Percentiles rank a stretch among this genome's conserved stretches.
These are phyloP conservation scores for Sinotaia quadrata DNA, from an alignment of 2,888 invertebrate species.

Conservation along the genomic window DNA sequence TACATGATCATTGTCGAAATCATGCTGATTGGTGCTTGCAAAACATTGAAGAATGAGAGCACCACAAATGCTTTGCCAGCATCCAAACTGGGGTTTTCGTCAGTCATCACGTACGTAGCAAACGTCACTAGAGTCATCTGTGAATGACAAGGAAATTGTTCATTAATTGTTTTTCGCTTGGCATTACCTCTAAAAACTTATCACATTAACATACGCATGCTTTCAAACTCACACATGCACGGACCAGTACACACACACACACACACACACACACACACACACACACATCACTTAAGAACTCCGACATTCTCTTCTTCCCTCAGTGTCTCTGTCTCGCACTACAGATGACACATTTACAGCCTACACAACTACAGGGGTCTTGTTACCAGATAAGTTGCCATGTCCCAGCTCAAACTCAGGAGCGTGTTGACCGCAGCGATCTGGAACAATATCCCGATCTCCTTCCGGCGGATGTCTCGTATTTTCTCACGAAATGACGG, in stretches of 20 bases:
- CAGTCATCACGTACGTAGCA: slow-evolving; percentile 79
- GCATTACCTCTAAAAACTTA: too few relatives aligned
- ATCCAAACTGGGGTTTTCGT: slow-evolving; percentile 85
- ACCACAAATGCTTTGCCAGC: slow-evolving; percentile 87
- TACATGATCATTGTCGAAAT: slow-evolving; percentile 80
- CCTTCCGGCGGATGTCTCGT: slow-evolving; percentile 86
- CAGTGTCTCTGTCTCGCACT: neutral
- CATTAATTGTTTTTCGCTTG: neutral
- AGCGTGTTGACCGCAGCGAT: slow-evolving; percentile 81
- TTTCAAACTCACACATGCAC: too few relatives aligned
- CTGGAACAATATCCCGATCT: slow-evolving; percentile 87
- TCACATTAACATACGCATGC: too few relatives aligned
- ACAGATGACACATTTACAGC: neutral
- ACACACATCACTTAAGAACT: too few relatives aligned
- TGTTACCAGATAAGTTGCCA: slow-evolving; percentile 90
- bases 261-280: too few relatives aligned
- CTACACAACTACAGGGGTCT: neutral
- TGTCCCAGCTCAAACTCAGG: slow-evolving; percentile 93
- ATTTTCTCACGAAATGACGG: slow-evolving; percentile 91
- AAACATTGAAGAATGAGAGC: slow-evolving; percentile 69
- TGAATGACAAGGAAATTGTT: neutral
- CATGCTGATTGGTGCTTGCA: slow-evolving; percentile 90
- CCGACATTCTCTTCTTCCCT: neutral
- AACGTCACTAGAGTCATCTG: slow-evolving; percentile 68
- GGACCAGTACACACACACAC: too few relatives aligned